phyloP scores from a whole-genome alignment of 37 sponge, comb jelly and placozoan genomes.

The Diacarnus erythraeanus region DNA sequence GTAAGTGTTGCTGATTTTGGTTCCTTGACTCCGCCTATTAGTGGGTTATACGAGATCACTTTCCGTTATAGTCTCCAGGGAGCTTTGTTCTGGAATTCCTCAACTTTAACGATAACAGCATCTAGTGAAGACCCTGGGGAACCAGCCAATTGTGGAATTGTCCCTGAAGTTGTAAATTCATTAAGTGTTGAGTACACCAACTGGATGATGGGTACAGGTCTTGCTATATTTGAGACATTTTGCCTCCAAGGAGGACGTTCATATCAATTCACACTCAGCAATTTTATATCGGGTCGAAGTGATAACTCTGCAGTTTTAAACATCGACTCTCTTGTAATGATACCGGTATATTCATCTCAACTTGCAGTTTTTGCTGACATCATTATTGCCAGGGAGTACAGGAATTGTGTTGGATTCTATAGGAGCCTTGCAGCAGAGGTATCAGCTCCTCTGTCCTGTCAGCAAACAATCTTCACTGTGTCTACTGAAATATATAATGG shows the following conservation, averaged over 20 bases:
- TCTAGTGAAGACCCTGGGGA: not conserved
- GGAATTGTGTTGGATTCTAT: constrained; percentile 6
- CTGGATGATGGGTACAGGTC: constrained; percentile 55
- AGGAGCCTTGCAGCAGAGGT: constrained; percentile 2
- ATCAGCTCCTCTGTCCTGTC: constrained; percentile 19
- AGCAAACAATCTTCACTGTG: constrained; percentile 33
- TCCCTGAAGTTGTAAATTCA: not conserved
- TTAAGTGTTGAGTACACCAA: constrained; percentile 11
- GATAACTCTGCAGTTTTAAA: constrained; percentile 1
- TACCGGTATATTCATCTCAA: constrained; percentile 12
- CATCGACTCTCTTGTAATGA: constrained; percentile 77
- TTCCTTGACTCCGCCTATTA: constrained; percentile 29
- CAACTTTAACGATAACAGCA: constrained; percentile 8
- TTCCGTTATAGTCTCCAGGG: constrained; percentile 38
- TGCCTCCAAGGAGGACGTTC: constrained; percentile 71
- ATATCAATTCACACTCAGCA: constrained; percentile 38
- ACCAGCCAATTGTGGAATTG: constrained; percentile 6
- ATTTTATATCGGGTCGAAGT: constrained; percentile 29
- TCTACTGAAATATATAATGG: constrained; percentile 58
- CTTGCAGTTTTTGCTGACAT: constrained; percentile 24
- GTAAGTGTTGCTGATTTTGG: constrained; percentile 26
- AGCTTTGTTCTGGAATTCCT: constrained; percentile 17
- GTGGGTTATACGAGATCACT: constrained; percentile 42
- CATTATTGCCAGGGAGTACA: constrained; percentile 4
- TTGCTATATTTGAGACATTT: not conserved